A percentile compares a stretch with the other conserved stretches of the same genome.
Evolutionary conservation across 2,797 vertebrate genomes (phyloP).

Genomic region (Ctenochaetus hawaiiensis): DNA sequence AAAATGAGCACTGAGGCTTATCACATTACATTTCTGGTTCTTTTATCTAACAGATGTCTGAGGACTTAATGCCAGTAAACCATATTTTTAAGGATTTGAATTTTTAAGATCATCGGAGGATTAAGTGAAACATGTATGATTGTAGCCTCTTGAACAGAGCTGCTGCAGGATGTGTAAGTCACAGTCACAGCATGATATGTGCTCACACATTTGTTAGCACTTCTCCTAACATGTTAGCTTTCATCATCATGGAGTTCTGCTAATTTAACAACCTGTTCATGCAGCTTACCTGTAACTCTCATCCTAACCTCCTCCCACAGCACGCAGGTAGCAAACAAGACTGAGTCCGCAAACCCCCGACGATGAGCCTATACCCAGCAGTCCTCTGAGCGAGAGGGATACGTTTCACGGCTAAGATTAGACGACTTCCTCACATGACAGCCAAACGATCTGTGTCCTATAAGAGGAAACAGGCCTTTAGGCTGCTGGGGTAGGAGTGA

Average conservation of each 20-base stretch:
- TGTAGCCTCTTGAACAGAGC: not conserved
- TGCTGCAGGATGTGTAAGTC: slow-evolving; percentile 10
- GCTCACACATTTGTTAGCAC: not conserved
- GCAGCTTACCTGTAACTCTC: slow-evolving; percentile 81
- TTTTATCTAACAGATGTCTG: not conserved
- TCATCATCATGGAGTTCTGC: not conserved
- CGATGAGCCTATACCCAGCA: slow-evolving; percentile 42
- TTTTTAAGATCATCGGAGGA: not conserved
- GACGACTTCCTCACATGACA: slow-evolving; percentile 86
- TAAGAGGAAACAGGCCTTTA: slow-evolving; percentile 80
- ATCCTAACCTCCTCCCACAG: slow-evolving; percentile 73
- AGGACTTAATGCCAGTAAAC: not conserved
- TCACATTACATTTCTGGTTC: not conserved
- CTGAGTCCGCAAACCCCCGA: slow-evolving; percentile 33
- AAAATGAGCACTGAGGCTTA: not conserved
- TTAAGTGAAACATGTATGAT: not conserved
- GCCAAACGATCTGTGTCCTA: slow-evolving; percentile 81
- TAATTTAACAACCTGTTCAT: not conserved
- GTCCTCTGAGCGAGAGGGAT: slow-evolving; percentile 46
- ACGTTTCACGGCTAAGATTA: slow-evolving; percentile 86
- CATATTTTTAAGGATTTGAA: not conserved
- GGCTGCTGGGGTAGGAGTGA: slow-evolving; percentile 41
- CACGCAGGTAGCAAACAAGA: slow-evolving; percentile 64
- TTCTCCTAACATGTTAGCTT: not conserved
- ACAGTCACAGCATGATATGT: not conserved